Evolutionary conservation across 2,888 invertebrate species (phyloP).

Genomic region (Crematogaster levior): DNA sequence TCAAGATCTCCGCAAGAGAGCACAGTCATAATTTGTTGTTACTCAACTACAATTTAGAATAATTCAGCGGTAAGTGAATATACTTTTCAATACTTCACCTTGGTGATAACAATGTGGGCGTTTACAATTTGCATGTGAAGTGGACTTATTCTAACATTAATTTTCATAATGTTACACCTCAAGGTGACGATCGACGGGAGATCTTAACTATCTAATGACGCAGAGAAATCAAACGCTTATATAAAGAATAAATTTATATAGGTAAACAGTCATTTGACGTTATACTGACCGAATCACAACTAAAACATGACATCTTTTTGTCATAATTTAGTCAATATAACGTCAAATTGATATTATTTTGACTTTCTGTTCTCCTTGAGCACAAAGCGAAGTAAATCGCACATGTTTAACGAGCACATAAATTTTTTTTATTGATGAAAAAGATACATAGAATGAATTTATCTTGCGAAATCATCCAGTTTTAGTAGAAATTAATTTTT

Average conservation of each 20-base stretch:
- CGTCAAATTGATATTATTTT: too few species aligned
- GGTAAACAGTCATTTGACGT: too few species aligned
- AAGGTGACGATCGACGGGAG: constrained; percentile 18
- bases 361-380: too few species aligned
- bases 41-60: constrained; percentile 32
- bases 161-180: constrained; percentile 38
- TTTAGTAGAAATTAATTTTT: too few species aligned
- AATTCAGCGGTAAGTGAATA: neutral
- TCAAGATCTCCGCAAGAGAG: neutral
- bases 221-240: neutral
- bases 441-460: neutral
- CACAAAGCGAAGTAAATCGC: neutral
- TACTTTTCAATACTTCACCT: neutral
- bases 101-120: constrained; percentile 54
- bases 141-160: constrained; percentile 47
- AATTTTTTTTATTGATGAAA: neutral
- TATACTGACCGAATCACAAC: too few species aligned
- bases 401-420: neutral
- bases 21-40: neutral
- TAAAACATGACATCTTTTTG: too few species aligned
- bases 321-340: too few species aligned
- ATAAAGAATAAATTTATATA: constrained; percentile 2
- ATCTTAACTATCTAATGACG: neutral
- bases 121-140: constrained; percentile 57
- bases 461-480: neutral